Percentiles rank a stretch among this genome's conserved stretches.
Evolutionary conservation across 1,140 invertebrate genomes (phyloP).

Genomic region (Hylaeus volcanicus): DNA sequence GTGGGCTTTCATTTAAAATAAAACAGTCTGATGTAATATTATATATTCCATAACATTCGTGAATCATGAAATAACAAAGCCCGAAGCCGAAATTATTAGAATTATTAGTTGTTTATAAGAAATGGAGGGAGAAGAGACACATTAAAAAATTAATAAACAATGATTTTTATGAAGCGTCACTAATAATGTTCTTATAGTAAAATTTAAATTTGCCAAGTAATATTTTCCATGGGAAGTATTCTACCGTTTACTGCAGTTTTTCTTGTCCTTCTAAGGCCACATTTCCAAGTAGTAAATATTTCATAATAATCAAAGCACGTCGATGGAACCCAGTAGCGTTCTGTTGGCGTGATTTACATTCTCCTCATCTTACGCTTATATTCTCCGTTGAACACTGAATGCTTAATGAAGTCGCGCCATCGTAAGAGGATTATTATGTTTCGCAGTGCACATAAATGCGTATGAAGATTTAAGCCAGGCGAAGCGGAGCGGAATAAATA

Average conservation of each 20-base stretch:
- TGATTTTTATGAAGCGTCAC: too few species aligned
- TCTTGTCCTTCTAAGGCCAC: neutral
- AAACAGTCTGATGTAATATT: too few species aligned
- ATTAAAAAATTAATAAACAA: too few species aligned
- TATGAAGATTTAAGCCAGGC: constrained; percentile 33
- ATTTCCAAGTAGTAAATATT: neutral
- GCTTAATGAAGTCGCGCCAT: constrained; percentile 65
- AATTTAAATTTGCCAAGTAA: too few species aligned
- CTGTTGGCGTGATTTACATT: constrained; percentile 1
- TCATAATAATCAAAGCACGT: neutral
- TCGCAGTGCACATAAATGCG: constrained; percentile 46
- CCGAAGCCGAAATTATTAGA: too few species aligned
- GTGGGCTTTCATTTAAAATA: too few species aligned
- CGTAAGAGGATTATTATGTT: constrained; percentile 71
- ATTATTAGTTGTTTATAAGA: too few species aligned
- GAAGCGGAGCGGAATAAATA: constrained; percentile 21
- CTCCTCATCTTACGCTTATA: constrained; percentile 26
- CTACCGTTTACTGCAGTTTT: neutral
- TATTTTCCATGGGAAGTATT: neutral
- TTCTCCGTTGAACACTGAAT: constrained; percentile 61
- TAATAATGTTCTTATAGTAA: too few species aligned
- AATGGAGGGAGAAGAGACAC: too few species aligned
- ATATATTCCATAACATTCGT: too few species aligned
- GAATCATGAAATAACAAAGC: too few species aligned
- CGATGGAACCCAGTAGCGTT: neutral